These are phyloP conservation scores for Melanophora roralis DNA, from an alignment of 2,888 invertebrate genomes.

Conservation along the genomic window DNA sequence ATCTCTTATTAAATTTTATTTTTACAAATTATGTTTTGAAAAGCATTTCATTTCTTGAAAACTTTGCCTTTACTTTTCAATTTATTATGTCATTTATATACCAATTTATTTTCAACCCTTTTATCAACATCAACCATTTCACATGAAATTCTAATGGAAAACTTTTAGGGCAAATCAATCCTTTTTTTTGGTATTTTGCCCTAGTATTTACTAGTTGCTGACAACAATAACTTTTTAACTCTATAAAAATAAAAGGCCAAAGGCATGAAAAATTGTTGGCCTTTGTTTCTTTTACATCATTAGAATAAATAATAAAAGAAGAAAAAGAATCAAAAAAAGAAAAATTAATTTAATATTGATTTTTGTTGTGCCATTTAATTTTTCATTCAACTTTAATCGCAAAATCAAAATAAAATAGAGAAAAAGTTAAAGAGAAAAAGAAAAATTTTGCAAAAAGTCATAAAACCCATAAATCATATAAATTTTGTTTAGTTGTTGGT, in stretches of 20 bases:
- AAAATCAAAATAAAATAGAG: not conserved
- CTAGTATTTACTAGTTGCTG: conserved; percentile 1
- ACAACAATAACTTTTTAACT: conserved; percentile 20
- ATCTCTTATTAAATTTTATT: too few species aligned
- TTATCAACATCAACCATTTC: not conserved
- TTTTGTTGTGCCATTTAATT: conserved; percentile 10
- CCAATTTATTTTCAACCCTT: not conserved
- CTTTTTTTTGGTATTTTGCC: conserved; percentile 22
- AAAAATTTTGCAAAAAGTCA: conserved; percentile 39
- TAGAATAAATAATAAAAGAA: not conserved
- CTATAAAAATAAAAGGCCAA: conserved; percentile 41
- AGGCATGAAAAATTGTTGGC: conserved; percentile 3
- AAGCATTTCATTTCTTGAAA: too few species aligned
- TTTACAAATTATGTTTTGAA: too few species aligned
- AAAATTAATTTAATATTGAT: conserved; percentile 53
- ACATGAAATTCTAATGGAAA: conserved; percentile 5
- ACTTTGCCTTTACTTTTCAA: too few species aligned
- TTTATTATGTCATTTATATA: not conserved
- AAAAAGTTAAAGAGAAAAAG: not conserved
- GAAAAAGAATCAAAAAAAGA: not conserved
- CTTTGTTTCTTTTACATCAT: conserved; percentile 19
- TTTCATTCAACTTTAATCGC: conserved; percentile 8
- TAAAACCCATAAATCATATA: conserved; percentile 58
- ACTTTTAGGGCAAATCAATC: not conserved
- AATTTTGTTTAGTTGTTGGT: conserved; percentile 15